These are phyloP conservation scores for Sebastolobus alascanus DNA, from an alignment of 2,797 vertebrate species.

Conservation along the genomic window DNA sequence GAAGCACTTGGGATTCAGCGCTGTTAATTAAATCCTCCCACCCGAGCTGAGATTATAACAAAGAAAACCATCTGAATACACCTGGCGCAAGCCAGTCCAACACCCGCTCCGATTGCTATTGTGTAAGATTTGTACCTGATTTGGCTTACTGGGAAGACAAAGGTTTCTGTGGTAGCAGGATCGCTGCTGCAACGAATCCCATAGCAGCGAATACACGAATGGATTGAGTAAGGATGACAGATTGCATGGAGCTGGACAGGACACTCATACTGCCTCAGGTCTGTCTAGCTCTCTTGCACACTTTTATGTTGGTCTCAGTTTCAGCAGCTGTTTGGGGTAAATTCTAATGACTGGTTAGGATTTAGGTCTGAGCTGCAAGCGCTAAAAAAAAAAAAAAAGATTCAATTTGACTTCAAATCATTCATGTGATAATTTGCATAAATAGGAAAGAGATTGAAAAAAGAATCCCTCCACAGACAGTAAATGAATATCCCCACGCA, in stretches of 20 bases:
- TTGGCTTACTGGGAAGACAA: conserved; percentile 17
- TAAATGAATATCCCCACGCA: conserved; percentile 28
- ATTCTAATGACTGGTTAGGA: conserved; percentile 27
- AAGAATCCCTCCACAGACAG: conserved; percentile 28
- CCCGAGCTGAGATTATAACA: conserved; percentile 56
- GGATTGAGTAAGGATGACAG: conserved; percentile 6
- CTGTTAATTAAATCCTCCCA: conserved; percentile 68
- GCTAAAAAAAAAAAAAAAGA: conserved; percentile 19
- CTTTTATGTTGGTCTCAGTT: conserved; percentile 36
- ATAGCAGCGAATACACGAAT: conserved; percentile 21
- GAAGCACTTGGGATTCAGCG: conserved; percentile 56
- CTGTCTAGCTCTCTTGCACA: conserved; percentile 63
- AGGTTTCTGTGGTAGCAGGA: conserved; percentile 15
- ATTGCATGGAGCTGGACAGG: conserved; percentile 62
- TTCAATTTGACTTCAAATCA: conserved; percentile 56
- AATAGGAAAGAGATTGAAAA: conserved; percentile 51
- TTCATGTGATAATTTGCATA: conserved; percentile 49
- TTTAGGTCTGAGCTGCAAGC: conserved; percentile 38
- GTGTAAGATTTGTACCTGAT: conserved; percentile 37
- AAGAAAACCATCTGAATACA: conserved; percentile 50
- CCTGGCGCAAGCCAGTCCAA: conserved; percentile 32
- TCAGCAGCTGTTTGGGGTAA: conserved; percentile 41
- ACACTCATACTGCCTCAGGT: conserved; percentile 75
- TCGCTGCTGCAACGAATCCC: conserved; percentile 22
- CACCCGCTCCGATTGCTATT: conserved; percentile 37